Conservation (phyloP, 2,113 vertebrate species). For the Mohoua ochrocephala region DNA sequence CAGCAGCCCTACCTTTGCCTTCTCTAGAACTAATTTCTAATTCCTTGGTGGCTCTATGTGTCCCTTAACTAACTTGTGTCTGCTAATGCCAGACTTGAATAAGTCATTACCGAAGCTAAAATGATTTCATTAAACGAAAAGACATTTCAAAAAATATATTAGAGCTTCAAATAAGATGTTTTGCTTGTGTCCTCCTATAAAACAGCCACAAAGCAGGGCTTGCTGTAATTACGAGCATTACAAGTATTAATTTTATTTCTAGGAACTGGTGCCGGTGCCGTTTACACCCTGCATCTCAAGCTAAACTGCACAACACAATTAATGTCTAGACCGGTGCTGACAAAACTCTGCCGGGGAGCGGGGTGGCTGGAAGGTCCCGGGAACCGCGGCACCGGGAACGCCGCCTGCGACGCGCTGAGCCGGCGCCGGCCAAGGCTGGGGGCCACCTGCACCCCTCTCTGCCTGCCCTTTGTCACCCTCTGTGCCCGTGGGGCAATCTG, state of each 20-base stretch:
- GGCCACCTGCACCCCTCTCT: accelerated
- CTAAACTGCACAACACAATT: neutral
- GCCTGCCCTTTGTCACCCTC: accelerated
- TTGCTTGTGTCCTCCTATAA: constrained; percentile 30
- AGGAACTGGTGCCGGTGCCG: constrained; percentile 15
- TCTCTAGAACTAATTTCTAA: neutral
- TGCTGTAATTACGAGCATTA: constrained; percentile 34
- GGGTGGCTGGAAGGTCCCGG: neutral
- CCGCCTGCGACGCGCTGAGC: accelerated
- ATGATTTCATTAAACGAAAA: constrained; percentile 33
- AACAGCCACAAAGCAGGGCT: constrained; percentile 42
- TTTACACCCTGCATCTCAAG: neutral
- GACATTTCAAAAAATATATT: constrained; percentile 34
- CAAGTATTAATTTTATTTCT: constrained; percentile 52
- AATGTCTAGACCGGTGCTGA: neutral
- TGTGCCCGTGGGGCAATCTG: accelerated
- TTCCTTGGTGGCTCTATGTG: neutral
- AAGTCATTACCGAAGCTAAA: constrained; percentile 43
- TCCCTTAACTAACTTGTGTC: neutral
- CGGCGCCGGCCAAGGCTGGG: neutral
- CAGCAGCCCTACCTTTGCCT: neutral
- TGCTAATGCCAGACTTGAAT: constrained; percentile 27
- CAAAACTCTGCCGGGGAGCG: neutral
- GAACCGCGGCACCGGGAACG: accelerated
- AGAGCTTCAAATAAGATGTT: constrained; percentile 54